Base-by-base conservation (phyloP, 2,113 vertebrate species). In the Dolichallabes microphthalmus region DNA sequence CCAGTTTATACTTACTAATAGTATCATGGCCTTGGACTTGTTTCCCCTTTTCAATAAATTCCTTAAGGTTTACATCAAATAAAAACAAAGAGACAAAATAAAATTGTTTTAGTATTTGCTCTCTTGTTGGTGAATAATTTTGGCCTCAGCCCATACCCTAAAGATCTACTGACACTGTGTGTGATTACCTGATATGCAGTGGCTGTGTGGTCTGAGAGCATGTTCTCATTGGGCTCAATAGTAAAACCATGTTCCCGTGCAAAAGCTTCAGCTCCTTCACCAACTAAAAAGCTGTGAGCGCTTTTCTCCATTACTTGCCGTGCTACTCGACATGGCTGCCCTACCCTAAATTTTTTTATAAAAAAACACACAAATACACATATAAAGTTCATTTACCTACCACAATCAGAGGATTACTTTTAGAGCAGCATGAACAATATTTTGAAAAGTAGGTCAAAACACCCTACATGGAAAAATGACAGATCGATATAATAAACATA, bases 261-360 rank as follows among this genome's bases (percentile, higher is more conserved):
- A 82, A 84, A 93, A 84, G 88, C 35, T 86, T 90, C 68, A 88
- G 88, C 89, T 73, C 86, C 92, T 55, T 90, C 85, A 88, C 83
- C 91, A 86, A 60, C 74, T 61, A 90, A 87, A 71, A 93, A 87
- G 77, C 82, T 83, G 35, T 88, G 90, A 8, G 86, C 75, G 87
- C 78, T 74, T 71, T 68, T 88, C 68, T 93, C 89, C 73, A 66
- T 69, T 30, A 91, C 68, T 85, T 87, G 83, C 71, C 12, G 25
- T 85, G 90, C 88, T 71, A 91, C 82, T 78, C 85, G 0, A 0
- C 86, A 60, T 10, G 75, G 89, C 52, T 86, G 85, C 82, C 89
- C 87, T 68, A 91, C 78, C 6, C 55, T 91, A 45, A 45, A 45
- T n/a, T n/a, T n/a, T n/a, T n/a, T n/a, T n/a, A n/a, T n/a, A n/a